These are phyloP conservation scores for Irena cyanogastra DNA, from an alignment of 2,113 vertebrate genomes.

Conservation along the genomic window DNA sequence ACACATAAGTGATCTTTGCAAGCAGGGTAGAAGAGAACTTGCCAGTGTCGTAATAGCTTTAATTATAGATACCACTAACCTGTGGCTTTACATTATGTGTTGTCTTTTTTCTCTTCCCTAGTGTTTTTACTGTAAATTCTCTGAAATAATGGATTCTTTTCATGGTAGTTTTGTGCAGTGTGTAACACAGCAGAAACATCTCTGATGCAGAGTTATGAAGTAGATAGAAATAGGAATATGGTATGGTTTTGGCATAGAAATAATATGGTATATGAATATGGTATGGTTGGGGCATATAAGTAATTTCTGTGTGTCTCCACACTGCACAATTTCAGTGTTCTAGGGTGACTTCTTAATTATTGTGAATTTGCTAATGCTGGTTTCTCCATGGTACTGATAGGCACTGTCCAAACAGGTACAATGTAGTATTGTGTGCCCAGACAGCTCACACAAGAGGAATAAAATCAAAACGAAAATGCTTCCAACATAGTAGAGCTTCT, in stretches of 20 bases:
- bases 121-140: neutral
- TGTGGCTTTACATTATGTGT: neutral
- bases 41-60: neutral
- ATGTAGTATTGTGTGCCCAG: neutral
- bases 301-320: neutral
- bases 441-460: neutral
- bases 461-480: neutral
- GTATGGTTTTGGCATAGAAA: neutral
- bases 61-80: neutral
- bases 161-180: fast-evolving
- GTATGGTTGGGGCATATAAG: neutral
- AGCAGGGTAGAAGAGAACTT: neutral
- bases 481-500: neutral
- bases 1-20: neutral
- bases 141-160: neutral
- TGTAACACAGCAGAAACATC: neutral
- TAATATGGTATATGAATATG: too few species aligned
- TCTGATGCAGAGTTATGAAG: neutral
- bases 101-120: neutral
- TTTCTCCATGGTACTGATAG: neutral
- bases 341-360: neutral
- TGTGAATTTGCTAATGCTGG: neutral
- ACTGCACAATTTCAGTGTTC: neutral
- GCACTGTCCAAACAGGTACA: neutral
- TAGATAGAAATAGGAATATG: neutral